These are phyloP conservation scores for Notoglanidium macrostoma DNA, from an alignment of 2,797 vertebrate genomes.

Conservation along the genomic window DNA sequence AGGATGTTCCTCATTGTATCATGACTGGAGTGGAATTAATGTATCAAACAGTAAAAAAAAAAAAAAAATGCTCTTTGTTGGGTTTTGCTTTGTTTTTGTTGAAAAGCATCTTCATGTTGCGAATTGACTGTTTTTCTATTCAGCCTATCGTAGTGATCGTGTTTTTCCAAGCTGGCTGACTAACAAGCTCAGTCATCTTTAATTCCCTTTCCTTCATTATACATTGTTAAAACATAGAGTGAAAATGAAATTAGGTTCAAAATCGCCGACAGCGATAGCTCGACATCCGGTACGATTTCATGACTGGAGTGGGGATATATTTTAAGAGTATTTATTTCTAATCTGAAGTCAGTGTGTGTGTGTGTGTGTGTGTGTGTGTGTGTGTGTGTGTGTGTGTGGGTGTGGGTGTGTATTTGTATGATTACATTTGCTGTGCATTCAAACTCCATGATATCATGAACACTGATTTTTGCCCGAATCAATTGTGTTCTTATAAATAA, in stretches of 20 bases:
- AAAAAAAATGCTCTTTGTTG: too few relatives aligned
- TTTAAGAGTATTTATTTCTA: neutral
- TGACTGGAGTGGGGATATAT: neutral
- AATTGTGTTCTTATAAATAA: neutral
- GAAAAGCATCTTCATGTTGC: neutral
- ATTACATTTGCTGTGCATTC: neutral
- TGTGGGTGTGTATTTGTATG: neutral
- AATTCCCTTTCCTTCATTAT: neutral
- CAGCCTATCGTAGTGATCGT: neutral
- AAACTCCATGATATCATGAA: neutral
- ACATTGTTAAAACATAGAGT: neutral
- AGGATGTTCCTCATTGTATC: constrained; percentile 2
- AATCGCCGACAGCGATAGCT: neutral
- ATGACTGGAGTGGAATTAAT: neutral
- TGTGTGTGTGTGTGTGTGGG: too few relatives aligned
- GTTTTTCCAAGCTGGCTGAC: constrained; percentile 1
- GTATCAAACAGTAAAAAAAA: neutral
- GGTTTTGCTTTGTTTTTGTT: too few relatives aligned
- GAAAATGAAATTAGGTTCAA: neutral
- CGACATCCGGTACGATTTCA: neutral
- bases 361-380: too few relatives aligned
- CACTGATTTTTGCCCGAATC: neutral
- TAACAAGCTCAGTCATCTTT: neutral
- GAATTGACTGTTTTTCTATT: neutral
- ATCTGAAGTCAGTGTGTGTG: neutral